phyloP scores from a whole-genome alignment of 1,140 invertebrate genomes.

The Trialeurodes vaporariorum region DNA sequence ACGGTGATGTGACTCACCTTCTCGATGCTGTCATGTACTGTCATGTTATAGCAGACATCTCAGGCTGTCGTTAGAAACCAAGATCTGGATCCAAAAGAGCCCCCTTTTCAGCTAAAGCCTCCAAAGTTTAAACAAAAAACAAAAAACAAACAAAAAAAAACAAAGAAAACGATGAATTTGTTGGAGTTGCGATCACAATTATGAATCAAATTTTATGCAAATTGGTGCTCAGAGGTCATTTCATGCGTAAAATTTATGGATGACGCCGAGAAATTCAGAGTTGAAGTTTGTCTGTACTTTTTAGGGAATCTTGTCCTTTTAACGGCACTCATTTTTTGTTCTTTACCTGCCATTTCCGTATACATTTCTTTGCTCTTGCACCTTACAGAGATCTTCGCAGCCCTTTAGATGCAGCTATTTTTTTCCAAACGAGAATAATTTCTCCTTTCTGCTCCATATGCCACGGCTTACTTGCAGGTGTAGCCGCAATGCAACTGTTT shows the following conservation, averaged over 20 bases:
- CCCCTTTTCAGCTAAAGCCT: no score
- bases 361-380: no score
- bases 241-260: background rate
- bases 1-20: no score
- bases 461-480: background rate
- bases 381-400: background rate
- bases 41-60: no score
- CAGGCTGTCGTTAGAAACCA: no score
- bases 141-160: no score
- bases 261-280: background rate
- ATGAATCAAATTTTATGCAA: background rate
- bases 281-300: background rate
- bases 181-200: no score
- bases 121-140: no score
- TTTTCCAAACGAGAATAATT: background rate
- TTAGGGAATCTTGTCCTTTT: background rate
- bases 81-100: no score
- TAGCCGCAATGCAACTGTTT: background rate
- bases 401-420: background rate
- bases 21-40: no score
- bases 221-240: background rate
- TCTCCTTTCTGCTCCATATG: background rate
- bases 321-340: background rate
- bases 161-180: no score
- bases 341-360: no score